These are phyloP conservation scores for Baronia brevicornis DNA, from an alignment of 2,888 invertebrate genomes.

Conservation along the genomic window DNA sequence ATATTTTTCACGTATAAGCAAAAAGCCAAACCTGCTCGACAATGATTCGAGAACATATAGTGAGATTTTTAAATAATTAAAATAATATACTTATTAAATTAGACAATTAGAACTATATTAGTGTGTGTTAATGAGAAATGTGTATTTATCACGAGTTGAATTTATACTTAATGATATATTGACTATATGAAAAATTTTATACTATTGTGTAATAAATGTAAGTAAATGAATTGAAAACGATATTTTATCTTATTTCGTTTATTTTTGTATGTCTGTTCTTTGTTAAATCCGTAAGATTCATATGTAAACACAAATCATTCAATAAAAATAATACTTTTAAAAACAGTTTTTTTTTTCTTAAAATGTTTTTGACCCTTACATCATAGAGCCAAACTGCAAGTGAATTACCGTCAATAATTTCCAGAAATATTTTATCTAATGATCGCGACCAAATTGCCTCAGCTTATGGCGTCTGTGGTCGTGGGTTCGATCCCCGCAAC, in stretches of 20 bases:
- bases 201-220: conserved; percentile 23
- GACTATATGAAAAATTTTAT: conserved; percentile 34
- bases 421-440: no score
- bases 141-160: conserved; percentile 47
- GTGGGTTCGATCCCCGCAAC: no score
- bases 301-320: no score
- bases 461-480: no score
- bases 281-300: no score
- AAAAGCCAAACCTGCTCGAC: conserved; percentile 18
- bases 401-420: no score
- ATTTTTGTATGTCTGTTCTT: no score
- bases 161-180: conserved; percentile 37
- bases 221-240: conserved; percentile 6
- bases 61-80: conserved; percentile 49
- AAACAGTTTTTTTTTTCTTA: no score
- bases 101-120: conserved; percentile 20
- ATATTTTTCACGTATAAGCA: conserved; percentile 8
- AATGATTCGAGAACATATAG: conserved; percentile 41
- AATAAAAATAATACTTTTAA: no score
- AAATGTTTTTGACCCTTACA: no score
- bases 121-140: conserved; percentile 24
- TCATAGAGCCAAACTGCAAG: no score
- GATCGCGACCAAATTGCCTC: no score
- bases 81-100: conserved; percentile 15
- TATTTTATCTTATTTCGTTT: neutral